Conservation (phyloP, 2,113 vertebrate species). For the Lycocorax pyrrhopterus region DNA sequence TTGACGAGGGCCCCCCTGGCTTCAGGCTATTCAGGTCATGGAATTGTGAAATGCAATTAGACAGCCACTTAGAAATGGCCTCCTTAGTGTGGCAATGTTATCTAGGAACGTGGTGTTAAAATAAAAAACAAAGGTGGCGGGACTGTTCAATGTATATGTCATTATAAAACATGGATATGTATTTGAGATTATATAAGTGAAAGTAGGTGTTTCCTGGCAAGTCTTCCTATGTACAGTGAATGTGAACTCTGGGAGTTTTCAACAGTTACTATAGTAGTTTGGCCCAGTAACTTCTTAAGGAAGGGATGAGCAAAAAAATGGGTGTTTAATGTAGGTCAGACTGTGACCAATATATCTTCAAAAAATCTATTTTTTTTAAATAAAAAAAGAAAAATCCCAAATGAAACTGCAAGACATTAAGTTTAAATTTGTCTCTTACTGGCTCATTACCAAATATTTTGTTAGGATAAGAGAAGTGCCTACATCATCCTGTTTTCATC, state of each 20-base stretch:
- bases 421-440: not conserved
- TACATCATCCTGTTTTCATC: not conserved
- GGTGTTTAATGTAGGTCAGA: not conserved
- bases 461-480: not conserved
- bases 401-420: not conserved
- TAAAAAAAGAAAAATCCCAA: not conserved
- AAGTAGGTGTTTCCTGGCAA: not conserved
- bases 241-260: not conserved
- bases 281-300: not conserved
- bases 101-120: not conserved
- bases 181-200: not conserved
- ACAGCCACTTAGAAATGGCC: not conserved
- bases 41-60: constrained; percentile 39
- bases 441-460: not conserved
- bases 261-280: not conserved
- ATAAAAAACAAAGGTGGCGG: not conserved
- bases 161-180: not conserved
- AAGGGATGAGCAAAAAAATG: not conserved
- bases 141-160: not conserved
- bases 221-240: not conserved
- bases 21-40: not conserved
- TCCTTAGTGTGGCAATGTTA: not conserved
- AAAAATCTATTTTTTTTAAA: not conserved
- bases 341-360: not conserved
- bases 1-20: not conserved